Conservation (phyloP, 2,113 vertebrate genomes). For the Eupsittula cactorum region DNA sequence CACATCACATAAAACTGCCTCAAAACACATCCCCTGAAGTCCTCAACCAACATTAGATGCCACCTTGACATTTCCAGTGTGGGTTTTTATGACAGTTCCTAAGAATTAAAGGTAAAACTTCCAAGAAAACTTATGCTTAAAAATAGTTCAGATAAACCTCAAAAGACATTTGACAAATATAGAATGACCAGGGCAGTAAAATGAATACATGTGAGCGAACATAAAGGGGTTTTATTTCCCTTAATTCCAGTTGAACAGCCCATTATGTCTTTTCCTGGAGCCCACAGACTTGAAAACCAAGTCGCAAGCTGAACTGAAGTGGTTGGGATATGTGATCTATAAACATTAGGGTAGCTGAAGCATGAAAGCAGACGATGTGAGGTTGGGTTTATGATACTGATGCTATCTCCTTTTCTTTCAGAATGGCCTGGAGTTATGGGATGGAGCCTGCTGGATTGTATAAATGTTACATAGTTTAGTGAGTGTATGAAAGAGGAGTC, state of each 20-base stretch:
- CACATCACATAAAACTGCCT: neutral
- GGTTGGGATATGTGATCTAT: constrained; percentile 42
- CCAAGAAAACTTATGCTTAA: neutral
- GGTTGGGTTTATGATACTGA: constrained; percentile 20
- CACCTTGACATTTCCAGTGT: neutral
- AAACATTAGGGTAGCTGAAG: constrained; percentile 45
- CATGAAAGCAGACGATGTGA: constrained; percentile 54
- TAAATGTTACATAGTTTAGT: constrained; percentile 47
- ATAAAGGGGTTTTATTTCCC: constrained; percentile 41
- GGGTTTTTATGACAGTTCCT: neutral
- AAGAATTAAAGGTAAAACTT: constrained; percentile 24
- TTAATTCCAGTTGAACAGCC: constrained; percentile 37
- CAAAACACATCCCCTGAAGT: neutral
- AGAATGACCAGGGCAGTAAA: constrained; percentile 22
- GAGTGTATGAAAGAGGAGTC: constrained; percentile 46
- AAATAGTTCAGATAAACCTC: constrained; percentile 42
- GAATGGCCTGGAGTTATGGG: constrained; percentile 26
- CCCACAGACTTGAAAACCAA: constrained; percentile 29
- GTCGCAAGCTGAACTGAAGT: neutral
- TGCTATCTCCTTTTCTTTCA: constrained; percentile 48
- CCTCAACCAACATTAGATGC: neutral
- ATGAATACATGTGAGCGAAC: constrained; percentile 3
- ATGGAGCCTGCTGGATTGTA: constrained; percentile 46
- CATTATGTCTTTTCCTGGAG: constrained; percentile 42
- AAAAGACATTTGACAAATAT: constrained; percentile 13